Conservation (phyloP, 1,140 invertebrate species). For the Eulimnadia texana region DNA sequence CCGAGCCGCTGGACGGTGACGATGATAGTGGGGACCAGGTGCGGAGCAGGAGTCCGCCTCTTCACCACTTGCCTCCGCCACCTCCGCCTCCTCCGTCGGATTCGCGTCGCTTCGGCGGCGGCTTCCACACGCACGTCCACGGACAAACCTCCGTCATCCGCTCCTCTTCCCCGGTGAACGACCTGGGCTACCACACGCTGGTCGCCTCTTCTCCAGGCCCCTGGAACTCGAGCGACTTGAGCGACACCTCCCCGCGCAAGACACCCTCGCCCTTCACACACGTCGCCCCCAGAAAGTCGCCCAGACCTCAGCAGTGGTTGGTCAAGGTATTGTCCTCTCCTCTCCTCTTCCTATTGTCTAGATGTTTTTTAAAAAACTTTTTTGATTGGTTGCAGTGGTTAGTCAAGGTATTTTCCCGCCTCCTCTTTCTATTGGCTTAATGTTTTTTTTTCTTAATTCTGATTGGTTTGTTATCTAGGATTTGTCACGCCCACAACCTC, state of each 20-base stretch:
- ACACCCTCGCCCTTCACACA: constrained; percentile 14
- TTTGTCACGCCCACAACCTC: constrained; percentile 7
- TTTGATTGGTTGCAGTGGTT: too few species aligned
- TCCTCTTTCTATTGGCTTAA: too few species aligned
- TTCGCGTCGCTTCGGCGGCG: not conserved
- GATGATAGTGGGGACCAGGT: not conserved
- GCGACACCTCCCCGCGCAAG: constrained; percentile 8
- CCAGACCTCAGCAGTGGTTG: constrained; percentile 10
- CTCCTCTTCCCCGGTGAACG: constrained; percentile 38
- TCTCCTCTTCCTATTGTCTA: too few species aligned
- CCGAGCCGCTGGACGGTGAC: constrained; percentile 1
- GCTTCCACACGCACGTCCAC: not conserved
- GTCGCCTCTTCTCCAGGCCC: constrained; percentile 30
- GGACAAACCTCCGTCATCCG: constrained; percentile 3
- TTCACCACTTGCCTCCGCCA: constrained; percentile 12
- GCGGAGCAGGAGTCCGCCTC: constrained; percentile 1
- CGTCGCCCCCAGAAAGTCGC: constrained; percentile 6
- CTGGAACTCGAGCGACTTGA: constrained; percentile 21
- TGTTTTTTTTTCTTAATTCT: not conserved
- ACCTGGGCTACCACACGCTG: constrained; percentile 60
- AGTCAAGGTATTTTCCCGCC: not conserved
- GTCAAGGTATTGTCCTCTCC: constrained; percentile 13
- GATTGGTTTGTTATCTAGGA: not conserved
- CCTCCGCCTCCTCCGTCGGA: constrained; percentile 11
- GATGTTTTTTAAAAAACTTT: too few species aligned